Conservation (phyloP, 1,140 invertebrate species). For the Anadara kagoshimensis region DNA sequence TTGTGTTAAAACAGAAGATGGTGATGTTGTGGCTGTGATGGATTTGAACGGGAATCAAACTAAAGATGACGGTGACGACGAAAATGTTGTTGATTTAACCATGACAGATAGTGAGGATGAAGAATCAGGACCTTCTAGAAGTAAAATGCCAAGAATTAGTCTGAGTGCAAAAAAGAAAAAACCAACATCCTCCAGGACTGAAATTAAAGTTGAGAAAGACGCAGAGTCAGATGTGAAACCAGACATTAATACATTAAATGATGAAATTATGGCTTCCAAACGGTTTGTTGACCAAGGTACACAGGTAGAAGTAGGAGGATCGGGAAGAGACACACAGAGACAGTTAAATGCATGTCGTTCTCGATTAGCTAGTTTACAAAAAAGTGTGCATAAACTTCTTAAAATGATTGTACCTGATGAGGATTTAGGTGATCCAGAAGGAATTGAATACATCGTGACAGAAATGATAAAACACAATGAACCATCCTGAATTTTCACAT, state of each 20-base stretch:
- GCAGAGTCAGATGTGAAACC: too few relatives aligned
- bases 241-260: constrained; percentile 11
- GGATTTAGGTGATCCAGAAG: constrained; percentile 45
- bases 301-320: not conserved
- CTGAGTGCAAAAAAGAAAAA: too few relatives aligned
- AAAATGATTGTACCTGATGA: constrained; percentile 57
- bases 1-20: constrained; percentile 51
- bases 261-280: constrained; percentile 1
- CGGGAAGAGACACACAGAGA: constrained; percentile 7
- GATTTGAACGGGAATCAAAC: constrained; percentile 38
- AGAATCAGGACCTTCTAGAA: constrained; percentile 2
- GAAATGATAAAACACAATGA: constrained; percentile 55
- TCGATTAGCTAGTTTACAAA: constrained; percentile 41
- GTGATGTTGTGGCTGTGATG: constrained; percentile 47
- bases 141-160: too few relatives aligned
- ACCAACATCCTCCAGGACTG: too few relatives aligned
- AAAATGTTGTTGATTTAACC: not conserved
- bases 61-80: not conserved
- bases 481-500: too few relatives aligned
- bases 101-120: constrained; percentile 16
- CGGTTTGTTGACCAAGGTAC: not conserved
- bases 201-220: too few relatives aligned
- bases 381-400: constrained; percentile 56
- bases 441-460: constrained; percentile 55
- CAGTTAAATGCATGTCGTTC: not conserved